A percentile compares a stretch with the other conserved stretches of the same genome.
phyloP scores from a whole-genome alignment of 2,113 vertebrate genomes.

The Bubo blakistoni region DNA sequence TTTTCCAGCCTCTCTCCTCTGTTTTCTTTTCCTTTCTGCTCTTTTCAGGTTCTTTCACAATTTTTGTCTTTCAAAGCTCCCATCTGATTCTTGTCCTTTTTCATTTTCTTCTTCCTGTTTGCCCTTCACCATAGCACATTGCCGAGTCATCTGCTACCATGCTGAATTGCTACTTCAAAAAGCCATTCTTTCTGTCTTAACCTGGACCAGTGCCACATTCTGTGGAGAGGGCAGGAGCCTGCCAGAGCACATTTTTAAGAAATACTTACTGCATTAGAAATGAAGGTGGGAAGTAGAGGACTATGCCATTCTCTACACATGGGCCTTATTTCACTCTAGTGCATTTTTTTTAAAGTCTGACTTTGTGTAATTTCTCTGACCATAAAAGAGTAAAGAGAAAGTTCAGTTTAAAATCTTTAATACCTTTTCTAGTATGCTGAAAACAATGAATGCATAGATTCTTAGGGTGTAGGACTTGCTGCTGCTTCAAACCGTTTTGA shows the following conservation, averaged over 20 bases:
- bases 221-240: background rate
- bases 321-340: background rate
- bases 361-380: background rate
- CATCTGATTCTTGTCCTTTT: background rate
- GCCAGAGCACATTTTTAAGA: background rate
- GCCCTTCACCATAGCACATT: background rate
- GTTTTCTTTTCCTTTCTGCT: background rate
- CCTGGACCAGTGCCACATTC: background rate
- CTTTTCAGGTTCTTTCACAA: background rate
- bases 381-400: background rate
- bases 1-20: background rate
- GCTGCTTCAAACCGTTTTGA: background rate
- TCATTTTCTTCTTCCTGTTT: background rate
- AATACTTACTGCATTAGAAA: background rate
- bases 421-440: background rate
- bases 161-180: conserved; percentile 10
- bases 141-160: background rate
- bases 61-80: background rate
- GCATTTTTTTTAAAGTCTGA: background rate
- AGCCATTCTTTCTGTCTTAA: background rate
- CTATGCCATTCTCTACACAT: background rate
- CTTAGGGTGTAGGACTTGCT: background rate
- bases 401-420: background rate
- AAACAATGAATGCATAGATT: background rate
- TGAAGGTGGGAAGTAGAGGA: background rate